Evolutionary conservation across 2,113 vertebrate species (phyloP), one percentile per base, ranked within the genome.

Genomic region (Piaya cayana): DNA sequence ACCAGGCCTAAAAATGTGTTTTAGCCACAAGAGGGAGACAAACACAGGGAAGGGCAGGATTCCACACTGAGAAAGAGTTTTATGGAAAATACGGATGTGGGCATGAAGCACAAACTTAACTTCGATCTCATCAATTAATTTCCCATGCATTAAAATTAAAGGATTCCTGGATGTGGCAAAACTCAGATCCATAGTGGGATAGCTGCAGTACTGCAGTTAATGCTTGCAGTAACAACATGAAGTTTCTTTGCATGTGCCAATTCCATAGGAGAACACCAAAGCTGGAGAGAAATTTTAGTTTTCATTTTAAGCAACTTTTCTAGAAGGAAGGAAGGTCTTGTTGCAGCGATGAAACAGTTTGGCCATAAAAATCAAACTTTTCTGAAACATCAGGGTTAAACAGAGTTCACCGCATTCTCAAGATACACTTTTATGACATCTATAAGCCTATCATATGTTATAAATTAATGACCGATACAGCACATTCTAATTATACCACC

Each of bases 361-460:
- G 47, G 63, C 30, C 64, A 88, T 96, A 94, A 94, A 96, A 96
- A 78, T 80, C 55, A 92, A 96, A 95, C 90, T 96, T 90, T 94
- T 96, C 82, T 94, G 79, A 90, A 97, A 96, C 85, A 71, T 70
- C 79, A 94, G 89, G 94, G 94, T 96, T 95, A 95, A 96, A 67
- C 15, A 96, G 93, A 96, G 95, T 97, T 97, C 94, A 95, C 36
- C 60, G 92, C 92, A 93, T 96, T 92, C 93, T 96, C 94, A 96
- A 91, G 94, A 93, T 87, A 95, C 87, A 70, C 78, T 95, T 96
- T 96, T 93, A 95, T 90, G 91, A 96, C 82, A 86, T 96, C 85
- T 96, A 88, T 94, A 96, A 96, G 93, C 64, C 95, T 88, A 96
- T 96, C 92, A 92, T 81, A 96, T 78, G 90, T 83, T 94, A 93